A percentile compares a stretch with the other conserved stretches of the same genome.
These are phyloP conservation scores for Xiphophorus maculatus DNA, from an alignment of 2,113 vertebrate species.

Conservation along the genomic window DNA sequence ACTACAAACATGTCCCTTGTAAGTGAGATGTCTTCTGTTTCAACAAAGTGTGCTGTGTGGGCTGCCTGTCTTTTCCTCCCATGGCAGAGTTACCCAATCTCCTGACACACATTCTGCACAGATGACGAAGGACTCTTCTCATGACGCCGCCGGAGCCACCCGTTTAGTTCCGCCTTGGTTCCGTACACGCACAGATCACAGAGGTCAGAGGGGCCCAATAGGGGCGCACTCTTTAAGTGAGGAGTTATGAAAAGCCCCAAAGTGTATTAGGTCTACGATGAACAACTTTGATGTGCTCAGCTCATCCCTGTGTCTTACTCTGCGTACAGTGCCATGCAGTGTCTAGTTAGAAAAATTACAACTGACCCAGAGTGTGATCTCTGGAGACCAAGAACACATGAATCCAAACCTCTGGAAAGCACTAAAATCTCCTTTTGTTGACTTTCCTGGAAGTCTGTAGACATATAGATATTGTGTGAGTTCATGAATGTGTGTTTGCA, in stretches of 20 bases:
- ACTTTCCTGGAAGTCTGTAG: slow-evolving; percentile 48
- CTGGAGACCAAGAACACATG: slow-evolving; percentile 13
- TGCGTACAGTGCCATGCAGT: slow-evolving; percentile 30
- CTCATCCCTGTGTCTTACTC: slow-evolving; percentile 31
- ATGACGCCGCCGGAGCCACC: slow-evolving; percentile 76
- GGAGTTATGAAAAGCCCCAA: slow-evolving; percentile 37
- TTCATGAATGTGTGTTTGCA: slow-evolving; percentile 44
- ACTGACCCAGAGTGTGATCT: slow-evolving; percentile 40
- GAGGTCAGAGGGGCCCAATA: slow-evolving; percentile 65
- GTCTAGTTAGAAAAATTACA: slow-evolving; percentile 36
- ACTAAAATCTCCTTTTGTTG: slow-evolving; percentile 23
- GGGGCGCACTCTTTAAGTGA: slow-evolving; percentile 39
- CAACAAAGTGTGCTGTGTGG: slow-evolving; percentile 78
- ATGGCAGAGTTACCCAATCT: slow-evolving; percentile 76
- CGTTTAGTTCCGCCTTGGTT: slow-evolving; percentile 76
- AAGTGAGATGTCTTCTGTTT: slow-evolving; percentile 77
- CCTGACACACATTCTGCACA: slow-evolving; percentile 75
- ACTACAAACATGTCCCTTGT: slow-evolving; percentile 63
- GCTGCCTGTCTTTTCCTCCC: slow-evolving; percentile 61
- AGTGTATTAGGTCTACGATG: slow-evolving; percentile 21
- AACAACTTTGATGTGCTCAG: slow-evolving; percentile 57
- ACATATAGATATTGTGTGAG: slow-evolving; percentile 28
- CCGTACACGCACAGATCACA: slow-evolving; percentile 77
- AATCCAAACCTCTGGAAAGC: slow-evolving; percentile 36
- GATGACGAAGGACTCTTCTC: slow-evolving; percentile 75